Evolutionary conservation across 2,797 vertebrate species (phyloP).

Genomic region (Pyrocephalus nanus): DNA sequence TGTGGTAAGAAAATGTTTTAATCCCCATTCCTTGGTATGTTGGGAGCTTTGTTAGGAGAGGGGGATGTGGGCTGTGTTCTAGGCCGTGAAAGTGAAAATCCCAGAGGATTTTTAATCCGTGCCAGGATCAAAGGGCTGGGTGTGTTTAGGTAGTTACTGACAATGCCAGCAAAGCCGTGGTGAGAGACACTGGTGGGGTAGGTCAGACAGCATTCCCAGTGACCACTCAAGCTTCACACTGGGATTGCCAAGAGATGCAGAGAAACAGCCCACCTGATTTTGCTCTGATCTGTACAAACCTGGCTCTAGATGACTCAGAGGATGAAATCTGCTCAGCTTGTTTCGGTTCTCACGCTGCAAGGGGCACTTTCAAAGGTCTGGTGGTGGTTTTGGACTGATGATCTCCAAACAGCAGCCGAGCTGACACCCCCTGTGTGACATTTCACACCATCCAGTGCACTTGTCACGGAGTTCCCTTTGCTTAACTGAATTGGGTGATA

Average conservation of each 20-base stretch:
- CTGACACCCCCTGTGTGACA: background rate
- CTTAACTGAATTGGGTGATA: background rate
- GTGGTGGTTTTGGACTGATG: background rate
- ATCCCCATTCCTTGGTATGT: background rate
- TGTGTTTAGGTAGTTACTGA: background rate
- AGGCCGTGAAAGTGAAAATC: background rate
- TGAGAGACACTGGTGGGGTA: no score
- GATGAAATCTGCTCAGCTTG: background rate
- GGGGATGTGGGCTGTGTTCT: background rate
- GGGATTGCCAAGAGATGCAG: background rate
- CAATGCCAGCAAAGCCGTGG: background rate
- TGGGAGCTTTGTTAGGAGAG: background rate
- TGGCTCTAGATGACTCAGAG: background rate
- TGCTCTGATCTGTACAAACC: background rate
- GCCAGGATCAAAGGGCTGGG: background rate
- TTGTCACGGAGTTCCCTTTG: background rate
- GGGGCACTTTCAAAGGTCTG: background rate
- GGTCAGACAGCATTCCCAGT: rapidly evolving
- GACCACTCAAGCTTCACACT: background rate
- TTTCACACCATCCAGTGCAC: background rate
- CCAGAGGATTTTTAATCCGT: rapidly evolving
- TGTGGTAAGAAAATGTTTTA: background rate
- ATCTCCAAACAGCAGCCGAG: background rate
- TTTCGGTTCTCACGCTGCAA: background rate
- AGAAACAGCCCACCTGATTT: rapidly evolving